Evolutionary conservation across 2,797 vertebrate species (phyloP).

Genomic region (Tenualosa thibaudeaui): DNA sequence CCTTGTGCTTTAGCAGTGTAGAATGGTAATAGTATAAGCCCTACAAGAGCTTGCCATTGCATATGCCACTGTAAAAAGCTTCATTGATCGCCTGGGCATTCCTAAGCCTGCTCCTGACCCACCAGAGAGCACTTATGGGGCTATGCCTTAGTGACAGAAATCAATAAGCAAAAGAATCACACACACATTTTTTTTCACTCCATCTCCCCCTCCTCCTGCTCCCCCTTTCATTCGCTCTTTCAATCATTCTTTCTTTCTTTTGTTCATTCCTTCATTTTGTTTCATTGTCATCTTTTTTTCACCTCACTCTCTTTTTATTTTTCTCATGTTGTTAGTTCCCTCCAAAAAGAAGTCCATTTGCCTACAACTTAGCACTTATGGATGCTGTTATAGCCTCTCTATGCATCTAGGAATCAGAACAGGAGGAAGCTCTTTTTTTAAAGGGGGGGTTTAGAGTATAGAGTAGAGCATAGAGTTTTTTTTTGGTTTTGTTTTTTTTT

Average conservation of each 20-base stretch:
- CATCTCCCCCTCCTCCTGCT: not conserved
- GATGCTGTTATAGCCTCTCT: not conserved
- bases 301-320: not conserved
- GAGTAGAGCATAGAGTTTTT: too few relatives aligned
- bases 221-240: not conserved
- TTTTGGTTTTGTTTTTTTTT: too few relatives aligned
- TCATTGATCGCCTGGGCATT: conserved; percentile 7
- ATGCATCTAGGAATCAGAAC: not conserved
- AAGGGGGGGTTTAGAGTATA: too few relatives aligned
- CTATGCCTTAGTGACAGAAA: not conserved
- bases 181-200: not conserved
- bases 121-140: not conserved
- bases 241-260: not conserved
- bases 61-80: not conserved
- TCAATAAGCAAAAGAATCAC: conserved; percentile 6
- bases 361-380: too few relatives aligned
- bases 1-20: not conserved
- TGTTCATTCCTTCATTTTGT: not conserved
- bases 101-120: not conserved
- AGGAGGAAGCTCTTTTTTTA: not conserved
- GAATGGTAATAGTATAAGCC: not conserved
- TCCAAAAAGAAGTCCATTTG: not conserved
- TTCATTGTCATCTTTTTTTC: not conserved
- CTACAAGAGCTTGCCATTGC: not conserved
- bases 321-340: not conserved